A percentile compares a stretch with the other conserved stretches of the same genome.
phyloP scores from a whole-genome alignment of 2,113 vertebrate genomes.

The Tetraodon nigroviridis region DNA sequence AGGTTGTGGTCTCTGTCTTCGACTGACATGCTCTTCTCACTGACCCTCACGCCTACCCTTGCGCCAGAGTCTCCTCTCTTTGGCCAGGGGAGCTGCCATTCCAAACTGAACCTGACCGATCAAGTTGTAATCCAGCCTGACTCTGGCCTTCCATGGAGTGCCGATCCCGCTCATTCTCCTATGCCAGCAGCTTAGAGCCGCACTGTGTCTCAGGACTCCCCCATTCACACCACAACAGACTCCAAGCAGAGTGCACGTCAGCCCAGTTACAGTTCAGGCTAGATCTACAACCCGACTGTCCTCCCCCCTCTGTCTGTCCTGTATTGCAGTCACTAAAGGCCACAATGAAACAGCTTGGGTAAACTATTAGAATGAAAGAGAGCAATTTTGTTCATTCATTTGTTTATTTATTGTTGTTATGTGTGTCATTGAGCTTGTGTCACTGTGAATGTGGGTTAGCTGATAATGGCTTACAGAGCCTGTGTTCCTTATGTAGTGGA shows the following conservation, averaged over 20 bases:
- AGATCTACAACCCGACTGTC: slow-evolving; percentile 43
- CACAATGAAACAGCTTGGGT: slow-evolving; percentile 19
- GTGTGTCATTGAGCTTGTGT: slow-evolving; percentile 29
- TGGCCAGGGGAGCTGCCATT: slow-evolving; percentile 68
- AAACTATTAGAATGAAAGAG: slow-evolving; percentile 41
- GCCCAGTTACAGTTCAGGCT: slow-evolving; percentile 59
- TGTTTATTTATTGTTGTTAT: slow-evolving; percentile 32
- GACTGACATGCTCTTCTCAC: slow-evolving; percentile 50
- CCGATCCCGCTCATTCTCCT: slow-evolving; percentile 73
- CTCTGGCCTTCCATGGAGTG: slow-evolving; percentile 75
- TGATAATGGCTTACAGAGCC: slow-evolving; percentile 21
- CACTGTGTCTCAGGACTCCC: slow-evolving; percentile 81
- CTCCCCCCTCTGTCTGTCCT: slow-evolving; percentile 31
- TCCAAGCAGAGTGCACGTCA: slow-evolving; percentile 61
- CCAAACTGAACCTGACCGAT: slow-evolving; percentile 57
- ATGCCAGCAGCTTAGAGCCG: slow-evolving; percentile 76
- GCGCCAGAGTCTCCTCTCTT: slow-evolving; percentile 71
- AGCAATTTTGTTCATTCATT: slow-evolving; percentile 22
- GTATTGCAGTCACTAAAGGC: slow-evolving; percentile 35
- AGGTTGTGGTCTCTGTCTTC: slow-evolving; percentile 46
- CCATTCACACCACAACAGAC: slow-evolving; percentile 70
- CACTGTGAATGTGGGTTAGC: slow-evolving; percentile 3
- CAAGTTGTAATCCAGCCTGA: slow-evolving; percentile 78
- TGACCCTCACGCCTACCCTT: slow-evolving; percentile 62
- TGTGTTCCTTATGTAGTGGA: slow-evolving; percentile 37